Evolutionary conservation across 2,888 invertebrate species (phyloP).

Genomic region (Chrysopilus asiliformis): DNA sequence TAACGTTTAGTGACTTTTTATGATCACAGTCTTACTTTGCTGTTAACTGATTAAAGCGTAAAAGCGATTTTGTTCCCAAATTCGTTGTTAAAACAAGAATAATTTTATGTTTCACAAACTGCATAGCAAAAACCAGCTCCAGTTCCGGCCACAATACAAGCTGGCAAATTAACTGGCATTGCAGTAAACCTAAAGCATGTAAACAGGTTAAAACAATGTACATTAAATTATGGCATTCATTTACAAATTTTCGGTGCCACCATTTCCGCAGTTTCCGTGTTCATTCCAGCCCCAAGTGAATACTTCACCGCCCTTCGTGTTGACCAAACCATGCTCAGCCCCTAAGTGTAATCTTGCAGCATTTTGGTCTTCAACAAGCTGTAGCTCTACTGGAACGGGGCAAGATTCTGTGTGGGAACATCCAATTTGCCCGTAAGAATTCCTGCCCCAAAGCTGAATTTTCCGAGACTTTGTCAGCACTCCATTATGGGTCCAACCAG

Average conservation of each 20-base stretch:
- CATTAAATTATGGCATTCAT: constrained; percentile 10
- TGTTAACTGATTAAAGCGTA: too few relatives aligned
- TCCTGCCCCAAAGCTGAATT: constrained; percentile 66
- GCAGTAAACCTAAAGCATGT: not conserved
- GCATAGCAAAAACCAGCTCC: constrained; percentile 35
- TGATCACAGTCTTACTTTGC: too few relatives aligned
- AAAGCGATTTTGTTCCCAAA: too few relatives aligned
- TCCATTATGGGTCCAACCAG: constrained; percentile 69
- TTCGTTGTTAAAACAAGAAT: too few relatives aligned
- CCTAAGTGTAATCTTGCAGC: constrained; percentile 41
- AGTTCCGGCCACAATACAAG: constrained; percentile 20
- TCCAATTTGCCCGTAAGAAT: constrained; percentile 68
- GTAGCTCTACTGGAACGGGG: constrained; percentile 24
- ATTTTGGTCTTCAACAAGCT: constrained; percentile 16
- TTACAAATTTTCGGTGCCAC: constrained; percentile 33
- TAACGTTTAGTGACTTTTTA: too few relatives aligned
- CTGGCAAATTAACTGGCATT: not conserved
- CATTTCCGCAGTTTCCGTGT: constrained; percentile 72
- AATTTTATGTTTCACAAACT: too few relatives aligned
- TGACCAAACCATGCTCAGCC: constrained; percentile 65
- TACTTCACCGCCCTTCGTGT: constrained; percentile 49
- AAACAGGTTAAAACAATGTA: constrained; percentile 4
- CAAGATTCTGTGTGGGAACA: constrained; percentile 26
- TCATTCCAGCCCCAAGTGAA: constrained; percentile 87
- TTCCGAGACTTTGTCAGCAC: constrained; percentile 47